These are phyloP conservation scores for Ptilorrhoa leucosticta DNA, from an alignment of 2,113 vertebrate genomes.

Conservation along the genomic window DNA sequence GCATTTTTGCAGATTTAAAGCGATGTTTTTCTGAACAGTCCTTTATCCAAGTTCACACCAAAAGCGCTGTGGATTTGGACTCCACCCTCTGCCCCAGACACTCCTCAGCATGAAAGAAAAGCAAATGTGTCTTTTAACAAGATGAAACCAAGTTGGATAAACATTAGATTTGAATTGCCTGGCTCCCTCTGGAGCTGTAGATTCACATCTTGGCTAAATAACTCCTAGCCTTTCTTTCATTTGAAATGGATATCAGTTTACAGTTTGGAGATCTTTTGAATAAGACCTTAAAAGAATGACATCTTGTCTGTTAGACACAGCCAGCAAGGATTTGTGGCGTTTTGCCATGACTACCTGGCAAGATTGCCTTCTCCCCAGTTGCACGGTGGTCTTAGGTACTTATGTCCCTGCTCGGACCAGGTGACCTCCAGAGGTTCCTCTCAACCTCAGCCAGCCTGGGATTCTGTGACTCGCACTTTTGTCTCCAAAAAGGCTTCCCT, in stretches of 20 bases:
- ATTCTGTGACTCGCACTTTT: not conserved
- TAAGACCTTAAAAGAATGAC: not conserved
- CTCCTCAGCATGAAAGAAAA: conserved; percentile 42
- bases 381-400: not conserved
- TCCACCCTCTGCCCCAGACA: conserved; percentile 16
- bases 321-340: not conserved
- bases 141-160: not conserved
- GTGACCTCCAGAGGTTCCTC: not conserved
- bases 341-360: not conserved
- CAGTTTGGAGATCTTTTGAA: not conserved
- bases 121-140: not conserved
- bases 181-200: not conserved
- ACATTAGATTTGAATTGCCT: not conserved
- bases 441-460: not conserved
- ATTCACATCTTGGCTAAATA: not conserved
- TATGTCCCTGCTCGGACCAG: not conserved
- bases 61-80: not conserved
- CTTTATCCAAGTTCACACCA: conserved; percentile 2
- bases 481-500: not conserved
- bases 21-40: not conserved
- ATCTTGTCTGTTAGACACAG: not conserved
- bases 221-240: not conserved
- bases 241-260: not conserved
- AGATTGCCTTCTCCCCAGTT: not conserved
- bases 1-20: not conserved